Evolutionary conservation across 1,140 invertebrate genomes (phyloP).

Genomic region (Eumeta japonica): DNA sequence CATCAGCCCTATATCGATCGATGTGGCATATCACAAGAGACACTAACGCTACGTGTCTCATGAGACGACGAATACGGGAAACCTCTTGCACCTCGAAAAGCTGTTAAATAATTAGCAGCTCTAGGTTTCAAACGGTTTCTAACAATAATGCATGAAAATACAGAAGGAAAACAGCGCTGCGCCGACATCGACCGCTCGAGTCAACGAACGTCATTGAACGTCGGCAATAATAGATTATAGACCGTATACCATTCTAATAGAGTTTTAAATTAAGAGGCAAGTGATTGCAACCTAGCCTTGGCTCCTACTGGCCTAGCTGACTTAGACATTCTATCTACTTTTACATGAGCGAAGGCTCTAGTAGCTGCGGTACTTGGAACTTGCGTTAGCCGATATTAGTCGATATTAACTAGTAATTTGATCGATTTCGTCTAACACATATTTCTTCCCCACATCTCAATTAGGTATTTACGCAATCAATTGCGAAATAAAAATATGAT

Average conservation of each 20-base stretch:
- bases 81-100: no score
- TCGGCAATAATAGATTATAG: slow-evolving; percentile 16
- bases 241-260: slow-evolving; percentile 19
- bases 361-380: slow-evolving; percentile 31
- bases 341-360: slow-evolving; percentile 50
- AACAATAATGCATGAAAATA: slow-evolving; percentile 55
- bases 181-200: slow-evolving; percentile 54
- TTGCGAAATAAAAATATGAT: no score
- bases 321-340: slow-evolving; percentile 59
- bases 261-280: slow-evolving; percentile 29
- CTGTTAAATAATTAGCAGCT: no score
- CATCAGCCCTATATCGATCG: no score
- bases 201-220: slow-evolving; percentile 56
- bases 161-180: slow-evolving; percentile 56
- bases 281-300: slow-evolving; percentile 55
- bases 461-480: no score
- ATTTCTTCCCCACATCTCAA: no score
- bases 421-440: no score
- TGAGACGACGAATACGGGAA: no score
- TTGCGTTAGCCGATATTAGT: neutral
- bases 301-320: slow-evolving; percentile 56
- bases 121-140: no score
- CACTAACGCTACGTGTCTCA: no score
- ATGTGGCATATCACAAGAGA: no score
- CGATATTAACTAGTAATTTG: no score